Percentiles rank a stretch among this genome's conserved stretches.
phyloP scores from a whole-genome alignment of 2,888 invertebrate species.

The Seira musarum region DNA sequence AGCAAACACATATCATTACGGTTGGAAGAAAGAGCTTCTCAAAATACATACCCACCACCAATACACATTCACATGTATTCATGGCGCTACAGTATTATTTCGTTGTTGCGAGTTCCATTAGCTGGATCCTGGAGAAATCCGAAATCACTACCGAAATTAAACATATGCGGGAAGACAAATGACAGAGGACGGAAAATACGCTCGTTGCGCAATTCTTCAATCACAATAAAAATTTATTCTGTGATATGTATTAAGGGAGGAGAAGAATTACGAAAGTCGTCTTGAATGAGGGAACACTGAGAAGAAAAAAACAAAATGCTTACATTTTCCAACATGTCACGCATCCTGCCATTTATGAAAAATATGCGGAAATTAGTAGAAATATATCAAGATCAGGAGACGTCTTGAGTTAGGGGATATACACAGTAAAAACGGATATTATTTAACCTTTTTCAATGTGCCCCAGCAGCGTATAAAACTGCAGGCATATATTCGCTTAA shows the following conservation, averaged over 20 bases:
- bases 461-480: too few relatives aligned
- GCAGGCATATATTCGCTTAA: too few relatives aligned
- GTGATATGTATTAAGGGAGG: background rate
- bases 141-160: background rate
- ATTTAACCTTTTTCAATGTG: too few relatives aligned
- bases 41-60: too few relatives aligned
- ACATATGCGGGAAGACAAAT: constrained; percentile 2
- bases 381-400: constrained; percentile 37
- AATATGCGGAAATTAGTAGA: constrained; percentile 33
- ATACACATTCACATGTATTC: too few relatives aligned
- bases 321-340: constrained; percentile 9
- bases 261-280: background rate
- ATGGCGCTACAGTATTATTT: too few relatives aligned
- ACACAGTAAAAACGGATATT: too few relatives aligned
- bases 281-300: too few relatives aligned
- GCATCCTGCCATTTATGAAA: constrained; percentile 19
- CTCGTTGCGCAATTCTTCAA: constrained; percentile 9
- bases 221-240: constrained; percentile 3
- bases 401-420: background rate
- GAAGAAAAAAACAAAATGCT: background rate
- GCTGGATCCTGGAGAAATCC: background rate
- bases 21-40: too few relatives aligned
- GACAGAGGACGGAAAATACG: constrained; percentile 3
- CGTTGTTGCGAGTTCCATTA: background rate
- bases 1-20: too few relatives aligned